phyloP scores from a whole-genome alignment of 2,797 vertebrate species.

The Syngnathus acus region DNA sequence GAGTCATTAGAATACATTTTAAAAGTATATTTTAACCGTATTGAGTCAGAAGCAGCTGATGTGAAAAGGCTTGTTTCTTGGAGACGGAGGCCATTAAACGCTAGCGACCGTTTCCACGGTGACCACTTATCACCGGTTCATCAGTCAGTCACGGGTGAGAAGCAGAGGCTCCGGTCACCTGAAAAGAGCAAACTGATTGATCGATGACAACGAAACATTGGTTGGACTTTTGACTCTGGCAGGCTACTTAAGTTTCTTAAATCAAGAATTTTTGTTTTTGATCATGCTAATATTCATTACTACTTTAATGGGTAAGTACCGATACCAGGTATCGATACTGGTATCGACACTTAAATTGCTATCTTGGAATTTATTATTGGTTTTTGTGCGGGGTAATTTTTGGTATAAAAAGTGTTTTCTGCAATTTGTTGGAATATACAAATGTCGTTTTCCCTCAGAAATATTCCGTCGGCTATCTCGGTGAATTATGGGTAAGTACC shows the following conservation, averaged over 20 bases:
- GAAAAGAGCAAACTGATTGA: not conserved
- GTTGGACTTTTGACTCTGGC: not conserved
- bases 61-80: slow-evolving; percentile 28
- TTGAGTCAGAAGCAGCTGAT: slow-evolving; percentile 13
- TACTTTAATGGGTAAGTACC: too few species aligned
- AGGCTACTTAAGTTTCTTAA: not conserved
- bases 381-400: too few species aligned
- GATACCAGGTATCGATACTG: too few species aligned
- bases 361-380: too few species aligned
- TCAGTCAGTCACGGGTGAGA: slow-evolving; percentile 28
- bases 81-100: slow-evolving; percentile 34
- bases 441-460: too few species aligned
- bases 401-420: too few species aligned
- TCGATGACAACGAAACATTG: not conserved
- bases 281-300: too few species aligned
- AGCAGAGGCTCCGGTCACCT: slow-evolving; percentile 30
- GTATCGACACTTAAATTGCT: too few species aligned
- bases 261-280: not conserved
- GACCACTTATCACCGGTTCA: slow-evolving; percentile 16
- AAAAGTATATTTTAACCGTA: slow-evolving; percentile 5
- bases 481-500: too few species aligned
- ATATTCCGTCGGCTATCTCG: too few species aligned
- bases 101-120: slow-evolving; percentile 42
- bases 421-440: too few species aligned
- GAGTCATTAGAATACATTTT: slow-evolving; percentile 1